These are phyloP conservation scores for Temnopleurus reevesii DNA, from an alignment of 53 echinoderm and acorn worm genomes.

Conservation along the genomic window DNA sequence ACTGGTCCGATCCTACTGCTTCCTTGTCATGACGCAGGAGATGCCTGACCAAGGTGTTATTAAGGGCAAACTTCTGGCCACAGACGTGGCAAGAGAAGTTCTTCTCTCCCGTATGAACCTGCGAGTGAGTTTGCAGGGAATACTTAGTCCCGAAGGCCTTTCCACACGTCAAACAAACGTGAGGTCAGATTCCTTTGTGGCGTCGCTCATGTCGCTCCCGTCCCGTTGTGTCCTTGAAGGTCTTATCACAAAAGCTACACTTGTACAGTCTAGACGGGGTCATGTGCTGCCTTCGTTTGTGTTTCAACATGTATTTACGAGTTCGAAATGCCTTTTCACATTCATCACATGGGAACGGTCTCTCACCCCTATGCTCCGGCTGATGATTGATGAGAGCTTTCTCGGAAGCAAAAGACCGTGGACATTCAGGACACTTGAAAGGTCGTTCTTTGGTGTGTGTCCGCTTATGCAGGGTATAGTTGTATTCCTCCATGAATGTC, in stretches of 20 bases:
- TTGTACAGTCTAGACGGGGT: background rate
- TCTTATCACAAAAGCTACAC: conserved; percentile 49
- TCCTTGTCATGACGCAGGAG: conserved; percentile 26
- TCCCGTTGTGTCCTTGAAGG: conserved; percentile 15
- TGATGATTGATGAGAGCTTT: conserved; percentile 31
- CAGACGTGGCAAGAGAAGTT: conserved; percentile 23
- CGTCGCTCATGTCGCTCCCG: conserved; percentile 41
- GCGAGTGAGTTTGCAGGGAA: conserved; percentile 19
- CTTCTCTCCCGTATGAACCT: conserved; percentile 41
- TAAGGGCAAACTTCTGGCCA: conserved; percentile 12
- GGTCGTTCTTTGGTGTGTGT: conserved; percentile 53
- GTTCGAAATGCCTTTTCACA: conserved; percentile 34
- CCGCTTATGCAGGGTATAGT: conserved; percentile 24
- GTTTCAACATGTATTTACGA: conserved; percentile 33
- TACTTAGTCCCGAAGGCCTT: conserved; percentile 37
- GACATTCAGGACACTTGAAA: conserved; percentile 32
- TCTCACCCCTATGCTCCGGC: conserved; percentile 12
- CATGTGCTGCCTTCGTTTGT: conserved; percentile 44
- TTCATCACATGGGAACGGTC: conserved; percentile 38
- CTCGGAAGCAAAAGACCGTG: conserved; percentile 43
- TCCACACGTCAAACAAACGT: conserved; percentile 41
- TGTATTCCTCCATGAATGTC: conserved; percentile 50
- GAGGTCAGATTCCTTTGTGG: conserved; percentile 52
- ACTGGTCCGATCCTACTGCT: background rate
- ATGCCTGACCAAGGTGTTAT: background rate